Evolutionary conservation across 1,140 invertebrate genomes (phyloP).

Genomic region (Trinorchestia longiramus): DNA sequence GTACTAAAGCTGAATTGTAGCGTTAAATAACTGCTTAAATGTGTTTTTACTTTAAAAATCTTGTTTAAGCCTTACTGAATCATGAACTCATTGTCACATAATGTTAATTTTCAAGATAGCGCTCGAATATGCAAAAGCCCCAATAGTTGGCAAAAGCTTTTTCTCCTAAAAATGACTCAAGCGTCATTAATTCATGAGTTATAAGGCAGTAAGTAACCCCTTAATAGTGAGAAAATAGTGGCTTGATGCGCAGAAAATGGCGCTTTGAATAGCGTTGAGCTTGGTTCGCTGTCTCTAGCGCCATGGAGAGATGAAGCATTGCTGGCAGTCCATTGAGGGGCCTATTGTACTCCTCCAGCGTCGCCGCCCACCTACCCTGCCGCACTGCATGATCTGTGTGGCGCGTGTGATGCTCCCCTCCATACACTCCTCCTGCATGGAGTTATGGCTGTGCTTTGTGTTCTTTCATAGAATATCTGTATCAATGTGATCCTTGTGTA

Average conservation of each 20-base stretch:
- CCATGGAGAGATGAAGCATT: not conserved
- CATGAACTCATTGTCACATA: not conserved
- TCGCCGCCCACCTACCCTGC: not conserved
- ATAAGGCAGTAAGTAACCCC: not conserved
- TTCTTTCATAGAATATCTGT: not conserved
- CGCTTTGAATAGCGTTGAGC: not conserved
- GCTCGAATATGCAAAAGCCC: not conserved
- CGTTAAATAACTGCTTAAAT: not conserved
- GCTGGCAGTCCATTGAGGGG: not conserved
- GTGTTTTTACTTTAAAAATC: not conserved
- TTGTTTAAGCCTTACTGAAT: not conserved
- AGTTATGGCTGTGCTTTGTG: not conserved
- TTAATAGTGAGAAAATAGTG: not conserved
- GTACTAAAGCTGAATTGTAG: not conserved
- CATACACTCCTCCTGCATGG: not conserved
- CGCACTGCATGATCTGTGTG: not conserved
- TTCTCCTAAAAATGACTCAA: not conserved
- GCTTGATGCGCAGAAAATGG: not conserved
- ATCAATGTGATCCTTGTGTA: not conserved
- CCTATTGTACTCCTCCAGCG: not conserved
- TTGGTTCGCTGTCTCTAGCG: not conserved
- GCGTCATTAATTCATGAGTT: not conserved
- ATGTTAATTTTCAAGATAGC: not conserved
- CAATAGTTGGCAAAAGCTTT: not conserved
- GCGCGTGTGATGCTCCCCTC: too few relatives aligned